Evolutionary conservation across 2,797 vertebrate genomes (phyloP), one percentile per base, ranked within the genome.

Genomic region (Argyrosomus regius): DNA sequence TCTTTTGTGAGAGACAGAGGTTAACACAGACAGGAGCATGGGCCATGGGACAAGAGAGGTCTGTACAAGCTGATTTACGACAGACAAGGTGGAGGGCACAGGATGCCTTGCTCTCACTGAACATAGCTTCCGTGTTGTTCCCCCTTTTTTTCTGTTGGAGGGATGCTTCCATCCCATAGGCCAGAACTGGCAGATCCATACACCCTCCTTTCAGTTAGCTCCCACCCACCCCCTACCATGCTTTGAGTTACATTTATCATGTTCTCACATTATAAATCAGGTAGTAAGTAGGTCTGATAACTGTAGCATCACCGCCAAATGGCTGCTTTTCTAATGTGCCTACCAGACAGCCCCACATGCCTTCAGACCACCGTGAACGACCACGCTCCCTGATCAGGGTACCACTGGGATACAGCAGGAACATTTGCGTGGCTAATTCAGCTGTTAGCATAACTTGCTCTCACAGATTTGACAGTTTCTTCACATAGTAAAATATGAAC

Each of bases 191-290:
- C 86, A 90, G 72, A 88, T 85, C 74, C 84, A 91, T 61, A 80
- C 77, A 16, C 49, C 54, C 53, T 24, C 45, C n/a, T 50, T 46
- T 57, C 14, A 24, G 60, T 61, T 49, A 13, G 39, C 73, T 76
- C 53, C 54, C 70, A 41, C 56, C 26, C 53, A 67, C 60, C 66
- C 58, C 28, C 28, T 61, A 88, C 91, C 91, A 92, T 92, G 82
- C 88, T 94, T 92, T 91, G 90, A 94, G 89, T 86, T 93, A 88
- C 92, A 92, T 94, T 93, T 84, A 91, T 95, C 95, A 94, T 93
- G 85, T 91, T 93, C 88, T 92, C 94, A 93, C 92, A 75, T 93
- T 93, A 95, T 95, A 95, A 95, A 96, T 96, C 94, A 95, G 82
- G 86, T 93, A 93, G 35, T 9, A 94, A 95, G 91, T 94, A 90